These are phyloP conservation scores for Ophion slaviceki DNA, from an alignment of 2,888 invertebrate species.

Conservation along the genomic window DNA sequence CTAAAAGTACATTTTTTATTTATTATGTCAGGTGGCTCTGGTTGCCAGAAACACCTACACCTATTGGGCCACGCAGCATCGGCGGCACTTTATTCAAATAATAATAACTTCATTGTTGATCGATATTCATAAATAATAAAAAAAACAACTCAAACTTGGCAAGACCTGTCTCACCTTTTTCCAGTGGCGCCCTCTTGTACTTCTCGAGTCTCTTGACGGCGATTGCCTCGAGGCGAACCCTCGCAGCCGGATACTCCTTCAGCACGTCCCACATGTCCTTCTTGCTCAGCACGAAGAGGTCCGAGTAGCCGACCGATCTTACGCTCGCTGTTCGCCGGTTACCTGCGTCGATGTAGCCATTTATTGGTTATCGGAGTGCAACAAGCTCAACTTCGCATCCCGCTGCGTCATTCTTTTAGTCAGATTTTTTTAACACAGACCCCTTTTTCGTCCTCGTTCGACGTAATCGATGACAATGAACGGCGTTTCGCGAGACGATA, in stretches of 20 bases:
- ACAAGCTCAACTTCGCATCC: conserved; percentile 73
- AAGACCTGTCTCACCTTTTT: conserved; percentile 89
- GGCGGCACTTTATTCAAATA: no score
- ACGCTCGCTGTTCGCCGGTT: conserved; percentile 99
- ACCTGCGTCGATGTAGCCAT: conserved; percentile 87
- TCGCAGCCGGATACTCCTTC: conserved; percentile 96
- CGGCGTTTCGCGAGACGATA: conserved; percentile 6
- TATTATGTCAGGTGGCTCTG: no score
- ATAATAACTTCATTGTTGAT: no score
- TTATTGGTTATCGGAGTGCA: conserved; percentile 82
- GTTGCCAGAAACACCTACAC: no score
- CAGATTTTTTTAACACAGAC: conserved; percentile 42
- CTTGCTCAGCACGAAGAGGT: conserved; percentile 99
- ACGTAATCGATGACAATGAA: conserved; percentile 40
- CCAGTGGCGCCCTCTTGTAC: conserved; percentile 96
- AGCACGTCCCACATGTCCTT: conserved; percentile 99
- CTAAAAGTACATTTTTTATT: no score
- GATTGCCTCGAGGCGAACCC: conserved; percentile 97
- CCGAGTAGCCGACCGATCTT: conserved; percentile 98
- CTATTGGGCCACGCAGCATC: no score
- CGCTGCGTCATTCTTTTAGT: conserved; percentile 62
- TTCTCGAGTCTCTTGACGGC: conserved; percentile 99
- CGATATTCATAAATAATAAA: background rate
- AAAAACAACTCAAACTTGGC: background rate
- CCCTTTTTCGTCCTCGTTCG: background rate